phyloP scores from a whole-genome alignment of 2,797 vertebrate species.

The Champsocephalus gunnari region DNA sequence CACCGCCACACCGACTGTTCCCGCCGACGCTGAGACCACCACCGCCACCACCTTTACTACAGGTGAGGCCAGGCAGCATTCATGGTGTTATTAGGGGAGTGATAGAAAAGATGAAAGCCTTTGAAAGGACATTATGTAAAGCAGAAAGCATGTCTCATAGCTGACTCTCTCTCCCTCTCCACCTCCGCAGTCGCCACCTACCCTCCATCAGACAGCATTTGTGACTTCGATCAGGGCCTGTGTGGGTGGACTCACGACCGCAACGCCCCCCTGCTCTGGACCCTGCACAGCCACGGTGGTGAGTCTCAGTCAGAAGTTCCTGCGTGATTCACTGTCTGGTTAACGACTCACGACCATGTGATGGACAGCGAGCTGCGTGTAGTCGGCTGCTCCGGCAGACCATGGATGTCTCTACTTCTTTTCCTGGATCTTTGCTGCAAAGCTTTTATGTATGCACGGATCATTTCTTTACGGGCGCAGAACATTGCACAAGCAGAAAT shows the following conservation, averaged over 20 bases:
- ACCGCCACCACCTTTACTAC: constrained; percentile 68
- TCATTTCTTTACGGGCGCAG: constrained; percentile 39
- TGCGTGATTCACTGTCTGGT: constrained; percentile 21
- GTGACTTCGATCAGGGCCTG: constrained; percentile 90
- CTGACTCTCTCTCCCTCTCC: constrained; percentile 12
- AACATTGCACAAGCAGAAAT: constrained; percentile 60
- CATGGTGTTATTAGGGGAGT: constrained; percentile 21
- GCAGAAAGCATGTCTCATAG: constrained; percentile 30
- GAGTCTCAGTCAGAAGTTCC: constrained; percentile 44
- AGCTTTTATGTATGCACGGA: constrained; percentile 49
- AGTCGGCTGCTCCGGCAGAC: neutral
- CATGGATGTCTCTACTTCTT: neutral
- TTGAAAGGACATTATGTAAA: constrained; percentile 15
- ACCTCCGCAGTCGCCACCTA: constrained; percentile 60
- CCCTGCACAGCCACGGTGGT: constrained; percentile 86
- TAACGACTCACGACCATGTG: constrained; percentile 16
- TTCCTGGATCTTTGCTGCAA: constrained; percentile 2
- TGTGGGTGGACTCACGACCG: constrained; percentile 94
- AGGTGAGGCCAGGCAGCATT: constrained; percentile 65
- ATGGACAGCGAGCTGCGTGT: constrained; percentile 15
- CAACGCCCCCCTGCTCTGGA: constrained; percentile 88
- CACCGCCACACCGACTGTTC: constrained; percentile 87
- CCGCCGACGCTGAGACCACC: constrained; percentile 83
- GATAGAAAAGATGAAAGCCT: constrained; percentile 23
- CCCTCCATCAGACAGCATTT: constrained; percentile 84